Evolutionary conservation across 1,140 invertebrate species (phyloP).

Genomic region (Zaprionus vittiger): DNA sequence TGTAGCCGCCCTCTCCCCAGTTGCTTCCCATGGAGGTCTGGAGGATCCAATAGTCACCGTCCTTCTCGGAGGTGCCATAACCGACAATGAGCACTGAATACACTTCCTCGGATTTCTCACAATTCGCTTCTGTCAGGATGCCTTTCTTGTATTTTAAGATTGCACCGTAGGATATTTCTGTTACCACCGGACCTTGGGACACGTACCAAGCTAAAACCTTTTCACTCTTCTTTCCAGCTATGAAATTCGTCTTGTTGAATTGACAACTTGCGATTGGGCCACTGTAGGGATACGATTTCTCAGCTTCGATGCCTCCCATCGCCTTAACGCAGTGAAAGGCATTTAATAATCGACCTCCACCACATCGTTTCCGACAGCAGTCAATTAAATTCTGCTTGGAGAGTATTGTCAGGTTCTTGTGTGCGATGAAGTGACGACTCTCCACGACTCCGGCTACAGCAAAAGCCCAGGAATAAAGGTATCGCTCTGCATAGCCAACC

Average conservation of each 20-base stretch:
- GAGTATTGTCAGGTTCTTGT: not conserved
- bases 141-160: conserved; percentile 7
- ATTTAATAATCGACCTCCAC: not conserved
- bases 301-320: conserved; percentile 14
- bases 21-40: conserved; percentile 10
- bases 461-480: conserved; percentile 29
- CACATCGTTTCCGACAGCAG: not conserved
- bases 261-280: not conserved
- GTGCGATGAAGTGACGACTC: conserved; percentile 20
- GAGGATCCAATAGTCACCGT: conserved; percentile 28
- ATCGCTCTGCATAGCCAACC: conserved; percentile 1
- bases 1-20: conserved; percentile 28
- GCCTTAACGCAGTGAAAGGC: not conserved
- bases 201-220: not conserved
- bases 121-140: not conserved
- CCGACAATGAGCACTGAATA: conserved; percentile 35
- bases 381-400: conserved; percentile 38
- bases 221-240: not conserved
- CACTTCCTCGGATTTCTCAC: not conserved
- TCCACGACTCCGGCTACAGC: conserved; percentile 23
- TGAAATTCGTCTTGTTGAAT: not conserved
- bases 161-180: not conserved
- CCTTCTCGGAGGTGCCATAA: conserved; percentile 2
- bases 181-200: conserved; percentile 16
- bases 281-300: conserved; percentile 12